Evolutionary conservation across 2,888 invertebrate genomes (phyloP).

Genomic region (Zaprionus obscuricornis): DNA sequence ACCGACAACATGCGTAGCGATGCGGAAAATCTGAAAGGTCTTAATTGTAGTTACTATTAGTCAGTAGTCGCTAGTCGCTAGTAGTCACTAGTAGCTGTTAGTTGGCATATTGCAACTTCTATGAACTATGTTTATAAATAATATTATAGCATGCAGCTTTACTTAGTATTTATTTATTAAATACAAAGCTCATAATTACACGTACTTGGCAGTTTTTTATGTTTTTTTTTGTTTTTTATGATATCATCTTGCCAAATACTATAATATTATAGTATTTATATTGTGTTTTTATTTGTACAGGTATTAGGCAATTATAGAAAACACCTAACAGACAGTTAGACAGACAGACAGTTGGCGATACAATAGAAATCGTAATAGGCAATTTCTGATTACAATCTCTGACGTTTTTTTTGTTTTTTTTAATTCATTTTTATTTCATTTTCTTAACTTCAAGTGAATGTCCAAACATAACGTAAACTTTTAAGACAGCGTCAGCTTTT

Average conservation of each 20-base stretch:
- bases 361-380: slow-evolving; percentile 54
- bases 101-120: slow-evolving; percentile 45
- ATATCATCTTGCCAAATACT: slow-evolving; percentile 49
- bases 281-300: slow-evolving; percentile 16
- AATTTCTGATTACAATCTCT: slow-evolving; percentile 48
- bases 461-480: slow-evolving; percentile 29
- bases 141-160: too few relatives aligned
- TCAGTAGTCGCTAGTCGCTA: slow-evolving; percentile 5
- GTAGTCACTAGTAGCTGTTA: slow-evolving; percentile 41
- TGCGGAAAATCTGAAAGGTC: slow-evolving; percentile 73
- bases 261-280: too few relatives aligned
- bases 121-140: slow-evolving; percentile 32
- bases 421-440: not conserved
- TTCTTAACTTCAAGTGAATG: slow-evolving; percentile 43
- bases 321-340: slow-evolving; percentile 7
- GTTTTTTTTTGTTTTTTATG: slow-evolving; percentile 35
- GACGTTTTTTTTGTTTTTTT: not conserved
- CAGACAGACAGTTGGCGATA: slow-evolving; percentile 13
- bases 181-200: slow-evolving; percentile 39
- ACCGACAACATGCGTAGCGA: slow-evolving; percentile 53
- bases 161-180: slow-evolving; percentile 46
- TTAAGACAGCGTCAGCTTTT: not conserved
- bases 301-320: slow-evolving; percentile 54
- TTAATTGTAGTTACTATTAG: slow-evolving; percentile 1
- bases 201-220: too few relatives aligned